Base-by-base conservation (phyloP, 1,140 invertebrate genomes). In the Sweltsa coloradensis region DNA sequence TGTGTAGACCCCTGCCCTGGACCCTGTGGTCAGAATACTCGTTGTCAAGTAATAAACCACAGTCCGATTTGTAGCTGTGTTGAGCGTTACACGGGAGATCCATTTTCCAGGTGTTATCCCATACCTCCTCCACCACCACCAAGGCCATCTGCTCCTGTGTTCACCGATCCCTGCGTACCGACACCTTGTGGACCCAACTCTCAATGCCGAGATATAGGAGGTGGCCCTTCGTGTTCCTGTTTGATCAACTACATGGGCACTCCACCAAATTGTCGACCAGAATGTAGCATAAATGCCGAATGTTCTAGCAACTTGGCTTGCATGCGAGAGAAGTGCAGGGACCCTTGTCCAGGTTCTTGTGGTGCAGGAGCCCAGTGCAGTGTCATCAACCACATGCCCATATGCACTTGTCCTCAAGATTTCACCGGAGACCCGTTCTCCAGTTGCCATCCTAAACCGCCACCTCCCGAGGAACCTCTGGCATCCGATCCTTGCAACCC, bases 111-210 rank as follows among this genome's bases (percentile, higher is more conserved):
- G 58, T 78, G 73, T 53, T 60, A 55, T 54, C 61, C 53, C 50
- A 58, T 63, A 42, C 62, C 64, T 60, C 60, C 56, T 7, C 49
- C 51, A 11, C 57, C 58, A 45, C 40, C 52, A 4, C 70, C 64
- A 45, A 51, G 56, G n/a, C 11, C 11, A 39, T 43, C 7, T 22
- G n/a, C n/a, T 13, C 27, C 16, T 5, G 11, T 3, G 31, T n/a
- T n/a, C n/a, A n/a, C n/a, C 41, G 71, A 81, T 54, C 80, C 81
- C 0, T 89, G 86, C 55, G 64, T 72, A 26, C 81, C 83, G 1
- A 78, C 79, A 7, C 84, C 84, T 2, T 89, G 85, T 57, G 85
- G 85, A 5, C 70, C 79, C 0, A 84, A 87, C 56, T 78, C 81
- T 23, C 62, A 79, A 54, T 89, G 85, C 56, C 67, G 74, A 44